These are phyloP conservation scores for Halictus ligatus DNA, from an alignment of 2,888 invertebrate species.

Conservation along the genomic window DNA sequence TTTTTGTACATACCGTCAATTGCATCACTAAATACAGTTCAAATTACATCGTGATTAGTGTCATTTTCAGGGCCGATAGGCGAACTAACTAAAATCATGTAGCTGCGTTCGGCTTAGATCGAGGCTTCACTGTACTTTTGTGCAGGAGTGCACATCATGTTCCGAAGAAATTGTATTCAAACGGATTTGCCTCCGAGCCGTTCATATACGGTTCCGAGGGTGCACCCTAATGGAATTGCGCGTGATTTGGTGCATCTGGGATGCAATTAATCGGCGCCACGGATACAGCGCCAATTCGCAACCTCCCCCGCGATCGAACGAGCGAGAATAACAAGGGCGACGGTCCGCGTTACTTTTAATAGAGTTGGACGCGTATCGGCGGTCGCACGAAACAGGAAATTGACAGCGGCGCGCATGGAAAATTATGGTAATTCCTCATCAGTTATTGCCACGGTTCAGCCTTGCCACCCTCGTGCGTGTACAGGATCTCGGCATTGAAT, in stretches of 20 bases:
- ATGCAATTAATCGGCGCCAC: constrained; percentile 45
- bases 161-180: no score
- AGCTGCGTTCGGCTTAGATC: no score
- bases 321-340: constrained; percentile 7
- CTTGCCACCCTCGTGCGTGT: constrained; percentile 24
- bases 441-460: constrained; percentile 25
- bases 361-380: constrained; percentile 34
- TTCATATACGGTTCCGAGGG: background rate
- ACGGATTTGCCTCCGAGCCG: background rate
- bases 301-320: constrained; percentile 33
- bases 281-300: constrained; percentile 21
- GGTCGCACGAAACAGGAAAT: constrained; percentile 42
- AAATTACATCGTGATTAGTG: no score
- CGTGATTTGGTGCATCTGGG: constrained; percentile 33
- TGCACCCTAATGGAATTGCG: constrained; percentile 8
- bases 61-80: no score
- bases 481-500: constrained; percentile 30
- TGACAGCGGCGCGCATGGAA: constrained; percentile 30
- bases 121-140: no score
- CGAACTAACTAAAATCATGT: no score
- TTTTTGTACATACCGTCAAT: no score
- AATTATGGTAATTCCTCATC: constrained; percentile 52
- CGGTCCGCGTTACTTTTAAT: constrained; percentile 45
- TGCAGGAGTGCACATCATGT: no score
- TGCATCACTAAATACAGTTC: no score